These are phyloP conservation scores for Nephotettix cincticeps DNA, from an alignment of 1,140 invertebrate genomes.

Conservation along the genomic window DNA sequence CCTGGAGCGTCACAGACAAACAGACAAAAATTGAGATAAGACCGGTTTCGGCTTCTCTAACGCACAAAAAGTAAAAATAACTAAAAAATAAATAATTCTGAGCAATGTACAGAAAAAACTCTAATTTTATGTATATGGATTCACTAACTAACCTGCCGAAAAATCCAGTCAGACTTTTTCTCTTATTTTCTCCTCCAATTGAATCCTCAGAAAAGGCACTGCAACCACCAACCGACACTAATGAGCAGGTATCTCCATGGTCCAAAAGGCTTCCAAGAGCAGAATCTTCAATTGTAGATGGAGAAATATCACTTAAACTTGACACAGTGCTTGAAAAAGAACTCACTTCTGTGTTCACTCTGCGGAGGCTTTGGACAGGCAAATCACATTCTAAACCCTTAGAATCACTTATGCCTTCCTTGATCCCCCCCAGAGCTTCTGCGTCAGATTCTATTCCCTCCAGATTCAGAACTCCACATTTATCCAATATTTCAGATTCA, in stretches of 20 bases:
- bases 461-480: background rate
- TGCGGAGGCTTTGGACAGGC: background rate
- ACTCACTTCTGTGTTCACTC: constrained; percentile 44
- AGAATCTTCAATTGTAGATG: constrained; percentile 36
- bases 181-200: constrained; percentile 35
- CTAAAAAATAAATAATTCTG: too few species aligned
- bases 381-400: background rate
- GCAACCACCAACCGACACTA: constrained; percentile 29
- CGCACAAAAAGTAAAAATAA: too few species aligned
- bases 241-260: constrained; percentile 32
- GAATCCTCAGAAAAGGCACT: constrained; percentile 36
- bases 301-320: constrained; percentile 41
- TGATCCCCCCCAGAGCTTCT: background rate
- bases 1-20: too few species aligned
- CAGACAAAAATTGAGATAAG: too few species aligned
- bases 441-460: background rate
- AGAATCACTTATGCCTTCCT: background rate
- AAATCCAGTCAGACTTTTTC: constrained; percentile 40
- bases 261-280: constrained; percentile 35
- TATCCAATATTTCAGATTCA: background rate
- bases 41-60: too few species aligned
- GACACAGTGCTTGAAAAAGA: constrained; percentile 48
- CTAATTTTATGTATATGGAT: too few species aligned
- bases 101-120: too few species aligned
- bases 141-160: constrained; percentile 40